Evolutionary conservation across 2,113 vertebrate genomes (phyloP), one percentile per base, ranked within the genome.

Genomic region (Prietella phreatophila): DNA sequence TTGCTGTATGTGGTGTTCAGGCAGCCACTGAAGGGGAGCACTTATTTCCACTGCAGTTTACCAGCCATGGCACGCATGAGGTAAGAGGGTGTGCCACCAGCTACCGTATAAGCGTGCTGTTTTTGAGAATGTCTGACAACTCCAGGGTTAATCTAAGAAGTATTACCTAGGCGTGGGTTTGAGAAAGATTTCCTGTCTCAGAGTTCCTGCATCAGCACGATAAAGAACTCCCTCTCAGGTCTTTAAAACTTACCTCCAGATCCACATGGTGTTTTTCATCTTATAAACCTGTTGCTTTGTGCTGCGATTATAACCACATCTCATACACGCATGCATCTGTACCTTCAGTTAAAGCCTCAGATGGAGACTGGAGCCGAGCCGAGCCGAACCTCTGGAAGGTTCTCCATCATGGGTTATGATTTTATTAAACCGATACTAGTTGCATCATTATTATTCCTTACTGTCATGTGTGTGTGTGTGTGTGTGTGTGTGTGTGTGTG

Each of bases 71-170:
- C 58, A 50, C 20, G n/a, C 56, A 87, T 88, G 88, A 89, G 80
- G 86, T 89, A 71, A 88, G 86, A 84, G 88, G 88, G 88, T 84
- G 86, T 87, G 81, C 33, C 84, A 4, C n/a, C 17, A 42, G 71
- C 47, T 73, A 50, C 0, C 9, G 47, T 50, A 36, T 39, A 85
- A 85, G 85, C 11, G 25, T 19, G 30, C 30, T 75, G 86, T 83
- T 58, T 30, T 22, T 47, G 20, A 30, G n/a, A 65, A 82, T 4
- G 50, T 53, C 33, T 36, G 15, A 82, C 63, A 39, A 27, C 42
- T 63, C 79, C 20, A 1, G 5, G n/a, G 78, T 47, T 71, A 73
- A 88, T 73, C 65, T 69, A 33, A 47, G 63, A 36, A 69, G 60
- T 15, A 8, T 85, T 71, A 36, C 8, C 13, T 56, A 83, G 58